A percentile compares a stretch with the other conserved stretches of the same genome.
Conservation (phyloP, 2,113 vertebrate genomes). For the Verasper variegatus region DNA sequence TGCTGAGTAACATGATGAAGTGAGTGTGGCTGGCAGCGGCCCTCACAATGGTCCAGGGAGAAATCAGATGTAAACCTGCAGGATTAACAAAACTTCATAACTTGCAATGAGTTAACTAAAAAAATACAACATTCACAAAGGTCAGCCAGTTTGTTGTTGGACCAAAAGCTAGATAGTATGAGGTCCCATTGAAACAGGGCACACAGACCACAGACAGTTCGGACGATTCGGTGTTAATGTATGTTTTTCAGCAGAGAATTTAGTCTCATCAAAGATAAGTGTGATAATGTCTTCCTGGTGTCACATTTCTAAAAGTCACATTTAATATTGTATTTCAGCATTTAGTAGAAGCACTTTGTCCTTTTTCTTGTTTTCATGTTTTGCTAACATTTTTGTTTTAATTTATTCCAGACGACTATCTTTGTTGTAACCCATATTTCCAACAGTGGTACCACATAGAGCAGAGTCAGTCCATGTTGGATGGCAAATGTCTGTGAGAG, state of each 20-base stretch:
- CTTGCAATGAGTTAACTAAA: conserved; percentile 33
- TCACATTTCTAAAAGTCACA: conserved; percentile 15
- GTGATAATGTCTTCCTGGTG: not conserved
- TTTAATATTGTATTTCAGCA: conserved; percentile 1
- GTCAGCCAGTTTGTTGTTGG: conserved; percentile 15
- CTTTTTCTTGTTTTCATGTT: too few relatives aligned
- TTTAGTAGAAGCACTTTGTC: too few relatives aligned
- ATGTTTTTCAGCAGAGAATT: conserved; percentile 6
- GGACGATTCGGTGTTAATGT: not conserved
- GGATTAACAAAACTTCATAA: conserved; percentile 41
- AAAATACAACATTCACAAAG: conserved; percentile 3
- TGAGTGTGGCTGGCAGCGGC: conserved; percentile 65
- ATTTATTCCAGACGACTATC: not conserved
- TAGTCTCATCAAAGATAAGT: not conserved
- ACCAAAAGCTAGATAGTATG: not conserved
- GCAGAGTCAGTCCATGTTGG: conserved; percentile 10
- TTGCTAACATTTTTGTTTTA: too few relatives aligned
- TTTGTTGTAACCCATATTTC: not conserved
- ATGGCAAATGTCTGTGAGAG: conserved; percentile 15
- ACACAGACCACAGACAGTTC: not conserved
- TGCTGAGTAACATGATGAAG: conserved; percentile 55
- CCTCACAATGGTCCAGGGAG: conserved; percentile 48
- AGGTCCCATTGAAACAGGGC: not conserved
- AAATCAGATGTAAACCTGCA: conserved; percentile 56
- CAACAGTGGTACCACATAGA: not conserved